A percentile compares a stretch with the other conserved stretches of the same genome.
phyloP scores from a whole-genome alignment of 1,140 invertebrate species.

The Lasaia peninsularis region DNA sequence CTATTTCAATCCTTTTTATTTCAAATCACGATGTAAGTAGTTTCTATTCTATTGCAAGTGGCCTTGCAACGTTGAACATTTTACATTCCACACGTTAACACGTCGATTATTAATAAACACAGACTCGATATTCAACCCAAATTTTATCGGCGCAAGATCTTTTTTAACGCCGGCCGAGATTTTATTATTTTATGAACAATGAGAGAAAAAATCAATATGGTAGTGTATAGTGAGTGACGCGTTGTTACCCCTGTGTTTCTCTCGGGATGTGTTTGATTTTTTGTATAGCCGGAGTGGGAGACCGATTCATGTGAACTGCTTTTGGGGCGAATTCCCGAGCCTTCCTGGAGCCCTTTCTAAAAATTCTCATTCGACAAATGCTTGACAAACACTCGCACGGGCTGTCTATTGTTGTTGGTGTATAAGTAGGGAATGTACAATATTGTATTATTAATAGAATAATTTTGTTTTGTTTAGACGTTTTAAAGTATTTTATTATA shows the following conservation, averaged over 20 bases:
- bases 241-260: conserved; percentile 77
- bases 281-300: conserved; percentile 72
- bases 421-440: conserved; percentile 64
- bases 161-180: conserved; percentile 54
- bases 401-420: conserved; percentile 63
- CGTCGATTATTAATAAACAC: conserved; percentile 75
- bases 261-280: conserved; percentile 75
- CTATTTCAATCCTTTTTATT: conserved; percentile 46
- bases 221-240: conserved; percentile 60
- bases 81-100: conserved; percentile 74
- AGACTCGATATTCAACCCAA: conserved; percentile 69
- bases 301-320: conserved; percentile 74
- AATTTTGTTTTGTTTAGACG: neutral
- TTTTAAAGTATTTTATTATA: no score
- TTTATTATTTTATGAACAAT: conserved; percentile 75
- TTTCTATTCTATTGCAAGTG: conserved; percentile 75
- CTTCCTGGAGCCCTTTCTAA: conserved; percentile 72
- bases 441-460: conserved; percentile 21
- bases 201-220: conserved; percentile 74
- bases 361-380: conserved; percentile 75
- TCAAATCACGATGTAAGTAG: conserved; percentile 64
- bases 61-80: conserved; percentile 71
- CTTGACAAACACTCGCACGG: conserved; percentile 72
- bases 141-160: conserved; percentile 64
- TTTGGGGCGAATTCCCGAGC: conserved; percentile 77